Percentiles rank a stretch among this genome's conserved stretches.
Evolutionary conservation across 2,797 vertebrate species (phyloP).

Genomic region (Gouania willdenowi): DNA sequence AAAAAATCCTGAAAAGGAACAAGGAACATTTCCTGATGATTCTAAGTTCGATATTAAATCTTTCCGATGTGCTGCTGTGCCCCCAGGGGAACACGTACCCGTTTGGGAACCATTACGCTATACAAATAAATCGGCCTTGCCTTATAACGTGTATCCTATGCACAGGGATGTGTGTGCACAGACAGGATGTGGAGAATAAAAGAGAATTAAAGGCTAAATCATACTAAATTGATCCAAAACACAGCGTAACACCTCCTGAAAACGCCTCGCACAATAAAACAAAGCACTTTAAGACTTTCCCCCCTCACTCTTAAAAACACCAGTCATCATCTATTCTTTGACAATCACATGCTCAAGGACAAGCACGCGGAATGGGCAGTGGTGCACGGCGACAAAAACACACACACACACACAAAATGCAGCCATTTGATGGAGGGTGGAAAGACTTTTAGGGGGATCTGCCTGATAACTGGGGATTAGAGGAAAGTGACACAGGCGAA

Average conservation of each 20-base stretch:
- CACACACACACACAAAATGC: too few relatives aligned
- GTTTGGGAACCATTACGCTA: too few relatives aligned
- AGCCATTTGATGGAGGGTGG: too few relatives aligned
- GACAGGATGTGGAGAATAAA: slow-evolving; percentile 38
- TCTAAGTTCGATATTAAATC: too few relatives aligned
- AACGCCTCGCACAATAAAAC: slow-evolving; percentile 41
- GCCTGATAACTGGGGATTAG: not conserved
- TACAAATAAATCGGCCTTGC: too few relatives aligned
- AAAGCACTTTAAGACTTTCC: slow-evolving; percentile 53
- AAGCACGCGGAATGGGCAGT: slow-evolving; percentile 6
- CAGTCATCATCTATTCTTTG: slow-evolving; percentile 12
- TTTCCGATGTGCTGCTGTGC: too few relatives aligned
- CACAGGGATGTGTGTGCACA: not conserved
- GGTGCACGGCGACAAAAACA: too few relatives aligned
- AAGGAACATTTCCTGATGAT: too few relatives aligned
- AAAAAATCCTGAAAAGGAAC: too few relatives aligned
- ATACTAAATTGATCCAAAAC: slow-evolving; percentile 51
- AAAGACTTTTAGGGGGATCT: too few relatives aligned
- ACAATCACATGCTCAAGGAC: not conserved
- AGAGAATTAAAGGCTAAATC: slow-evolving; percentile 49
- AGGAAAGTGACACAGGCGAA: slow-evolving; percentile 24
- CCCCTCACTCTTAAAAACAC: slow-evolving; percentile 39
- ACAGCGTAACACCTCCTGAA: slow-evolving; percentile 32
- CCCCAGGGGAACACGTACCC: too few relatives aligned
- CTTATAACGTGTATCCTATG: too few relatives aligned